Evolutionary conservation across 2,888 invertebrate species (phyloP).

Genomic region (Amaurobius ferox): DNA sequence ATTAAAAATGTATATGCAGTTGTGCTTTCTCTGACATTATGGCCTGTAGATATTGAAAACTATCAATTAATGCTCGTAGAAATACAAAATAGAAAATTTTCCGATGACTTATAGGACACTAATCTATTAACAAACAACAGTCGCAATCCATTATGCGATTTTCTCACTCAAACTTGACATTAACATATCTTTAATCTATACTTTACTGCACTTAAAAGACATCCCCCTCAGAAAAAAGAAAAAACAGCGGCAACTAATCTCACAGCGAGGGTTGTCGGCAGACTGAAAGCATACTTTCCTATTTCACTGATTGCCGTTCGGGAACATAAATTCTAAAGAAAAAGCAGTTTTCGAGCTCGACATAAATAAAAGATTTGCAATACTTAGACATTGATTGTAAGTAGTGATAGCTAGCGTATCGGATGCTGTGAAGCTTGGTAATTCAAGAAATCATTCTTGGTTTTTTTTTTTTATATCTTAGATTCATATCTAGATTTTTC

Average conservation of each 20-base stretch:
- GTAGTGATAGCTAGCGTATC: slow-evolving; percentile 6
- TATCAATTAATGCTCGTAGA: no score
- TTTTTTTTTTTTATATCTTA: no score
- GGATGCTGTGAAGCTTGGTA: background rate
- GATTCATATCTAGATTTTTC: background rate
- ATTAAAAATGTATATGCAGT: no score
- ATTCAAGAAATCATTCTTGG: background rate
- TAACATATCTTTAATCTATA: background rate
- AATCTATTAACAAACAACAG: no score
- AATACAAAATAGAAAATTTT: no score
- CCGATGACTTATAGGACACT: no score
- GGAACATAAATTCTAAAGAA: slow-evolving; percentile 9
- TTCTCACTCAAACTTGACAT: background rate
- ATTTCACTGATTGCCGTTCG: slow-evolving; percentile 12
- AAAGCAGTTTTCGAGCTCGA: background rate
- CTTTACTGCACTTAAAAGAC: background rate
- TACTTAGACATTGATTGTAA: slow-evolving; percentile 1
- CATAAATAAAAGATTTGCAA: slow-evolving; percentile 14
- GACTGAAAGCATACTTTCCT: background rate
- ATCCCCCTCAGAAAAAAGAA: background rate
- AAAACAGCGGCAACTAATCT: background rate
- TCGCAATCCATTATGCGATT: background rate
- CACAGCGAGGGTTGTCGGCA: background rate
- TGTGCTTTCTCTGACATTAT: no score
- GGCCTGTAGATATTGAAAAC: no score